phyloP scores from a whole-genome alignment of 53 echinoderm and acorn worm genomes.

The Actinopyga echinites region DNA sequence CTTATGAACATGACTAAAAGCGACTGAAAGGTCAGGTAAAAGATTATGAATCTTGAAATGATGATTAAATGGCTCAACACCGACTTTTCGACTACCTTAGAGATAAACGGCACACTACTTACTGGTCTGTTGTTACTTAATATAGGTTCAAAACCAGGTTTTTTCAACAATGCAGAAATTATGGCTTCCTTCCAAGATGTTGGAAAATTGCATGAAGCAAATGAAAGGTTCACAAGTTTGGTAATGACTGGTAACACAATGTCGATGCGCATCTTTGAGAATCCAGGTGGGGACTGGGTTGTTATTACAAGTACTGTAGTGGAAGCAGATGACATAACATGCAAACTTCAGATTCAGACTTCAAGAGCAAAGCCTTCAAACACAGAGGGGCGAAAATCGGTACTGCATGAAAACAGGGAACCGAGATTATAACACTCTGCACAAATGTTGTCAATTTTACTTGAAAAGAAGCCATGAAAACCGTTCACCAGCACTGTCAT shows the following conservation, averaged over 20 bases:
- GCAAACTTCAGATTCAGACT: not conserved
- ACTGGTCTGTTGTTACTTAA: no score
- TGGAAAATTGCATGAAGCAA: not conserved
- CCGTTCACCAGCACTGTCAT: not conserved
- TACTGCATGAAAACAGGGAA: not conserved
- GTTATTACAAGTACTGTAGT: not conserved
- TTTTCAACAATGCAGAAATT: no score
- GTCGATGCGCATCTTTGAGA: not conserved
- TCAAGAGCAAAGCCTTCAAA: not conserved
- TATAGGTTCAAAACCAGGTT: no score
- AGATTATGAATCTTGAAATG: no score
- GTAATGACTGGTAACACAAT: not conserved
- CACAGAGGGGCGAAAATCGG: not conserved
- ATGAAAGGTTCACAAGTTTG: constrained; percentile 23
- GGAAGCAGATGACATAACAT: not conserved
- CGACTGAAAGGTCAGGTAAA: no score
- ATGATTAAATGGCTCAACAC: no score
- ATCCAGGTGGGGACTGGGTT: not conserved
- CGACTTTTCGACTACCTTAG: no score
- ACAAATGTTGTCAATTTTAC: not conserved
- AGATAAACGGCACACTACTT: not conserved
- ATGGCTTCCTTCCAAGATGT: not conserved
- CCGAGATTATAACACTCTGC: not conserved
- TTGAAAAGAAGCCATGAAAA: not conserved
- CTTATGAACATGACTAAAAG: no score